These are phyloP conservation scores for Uria lomvia DNA, from an alignment of 2,113 vertebrate genomes.

Conservation along the genomic window DNA sequence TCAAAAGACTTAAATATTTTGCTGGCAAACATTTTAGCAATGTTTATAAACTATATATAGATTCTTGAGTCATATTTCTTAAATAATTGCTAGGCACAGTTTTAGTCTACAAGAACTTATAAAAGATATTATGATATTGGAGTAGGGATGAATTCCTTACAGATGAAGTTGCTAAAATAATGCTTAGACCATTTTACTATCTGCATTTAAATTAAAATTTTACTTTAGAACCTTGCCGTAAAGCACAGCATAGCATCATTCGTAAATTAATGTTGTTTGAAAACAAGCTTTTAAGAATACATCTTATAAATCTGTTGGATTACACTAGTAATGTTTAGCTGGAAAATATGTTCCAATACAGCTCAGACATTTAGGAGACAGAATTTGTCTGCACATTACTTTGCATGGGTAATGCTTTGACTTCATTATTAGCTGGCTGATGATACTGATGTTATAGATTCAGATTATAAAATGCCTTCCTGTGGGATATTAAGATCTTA, in stretches of 20 bases:
- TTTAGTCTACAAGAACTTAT: not conserved
- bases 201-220: conserved; percentile 5
- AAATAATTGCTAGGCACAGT: conserved; percentile 28
- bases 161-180: conserved; percentile 1
- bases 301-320: not conserved
- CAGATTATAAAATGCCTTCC: conserved; percentile 13
- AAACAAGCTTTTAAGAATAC: not conserved
- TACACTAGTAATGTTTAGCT: not conserved
- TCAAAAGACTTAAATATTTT: not conserved
- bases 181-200: not conserved
- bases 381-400: not conserved
- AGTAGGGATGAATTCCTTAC: not conserved
- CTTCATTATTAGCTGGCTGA: conserved; percentile 9
- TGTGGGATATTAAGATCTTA: not conserved
- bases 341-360: not conserved
- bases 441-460: not conserved
- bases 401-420: not conserved
- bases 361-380: not conserved
- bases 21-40: not conserved
- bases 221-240: not conserved
- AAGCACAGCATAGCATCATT: not conserved
- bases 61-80: conserved; percentile 40
- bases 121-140: not conserved
- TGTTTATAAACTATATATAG: conserved; percentile 36
- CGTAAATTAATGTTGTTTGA: not conserved